phyloP scores from a whole-genome alignment of 2,888 invertebrate genomes.

The Chaetoderma sp. region DNA sequence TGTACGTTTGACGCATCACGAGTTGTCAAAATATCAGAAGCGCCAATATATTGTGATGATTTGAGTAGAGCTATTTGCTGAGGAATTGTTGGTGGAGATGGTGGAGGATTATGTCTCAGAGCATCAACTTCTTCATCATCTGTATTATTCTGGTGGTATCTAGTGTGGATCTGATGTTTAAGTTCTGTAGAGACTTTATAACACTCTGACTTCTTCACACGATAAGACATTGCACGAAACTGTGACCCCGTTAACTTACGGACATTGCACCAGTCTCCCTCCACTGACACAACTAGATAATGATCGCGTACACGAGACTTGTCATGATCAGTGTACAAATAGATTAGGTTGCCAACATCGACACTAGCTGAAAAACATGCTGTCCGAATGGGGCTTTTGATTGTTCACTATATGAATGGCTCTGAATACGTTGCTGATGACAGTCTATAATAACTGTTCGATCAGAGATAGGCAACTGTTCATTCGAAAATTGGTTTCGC shows the following conservation, averaged over 20 bases:
- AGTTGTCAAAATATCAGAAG: no score
- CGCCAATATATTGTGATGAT: no score
- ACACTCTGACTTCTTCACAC: constrained; percentile 35
- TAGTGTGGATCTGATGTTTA: no score
- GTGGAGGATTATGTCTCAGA: no score
- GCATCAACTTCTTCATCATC: no score
- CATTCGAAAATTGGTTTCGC: constrained; percentile 38
- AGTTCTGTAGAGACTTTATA: constrained; percentile 7
- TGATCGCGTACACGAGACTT: constrained; percentile 28
- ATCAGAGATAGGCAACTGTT: constrained; percentile 34
- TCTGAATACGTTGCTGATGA: constrained; percentile 22
- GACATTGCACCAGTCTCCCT: constrained; percentile 34
- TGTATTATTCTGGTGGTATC: no score
- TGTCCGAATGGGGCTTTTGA: constrained; percentile 26
- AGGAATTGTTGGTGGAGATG: no score
- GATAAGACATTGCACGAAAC: constrained; percentile 29
- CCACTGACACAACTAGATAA: constrained; percentile 30
- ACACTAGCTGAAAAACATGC: background rate
- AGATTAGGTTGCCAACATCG: constrained; percentile 34
- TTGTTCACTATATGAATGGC: constrained; percentile 35
- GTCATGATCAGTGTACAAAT: constrained; percentile 25
- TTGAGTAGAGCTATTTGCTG: no score
- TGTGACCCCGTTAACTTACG: constrained; percentile 35
- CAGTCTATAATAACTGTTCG: constrained; percentile 25
- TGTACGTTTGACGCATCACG: no score